Conservation (phyloP, 2,797 vertebrate genomes). For the Hoplostethus mediterraneus region DNA sequence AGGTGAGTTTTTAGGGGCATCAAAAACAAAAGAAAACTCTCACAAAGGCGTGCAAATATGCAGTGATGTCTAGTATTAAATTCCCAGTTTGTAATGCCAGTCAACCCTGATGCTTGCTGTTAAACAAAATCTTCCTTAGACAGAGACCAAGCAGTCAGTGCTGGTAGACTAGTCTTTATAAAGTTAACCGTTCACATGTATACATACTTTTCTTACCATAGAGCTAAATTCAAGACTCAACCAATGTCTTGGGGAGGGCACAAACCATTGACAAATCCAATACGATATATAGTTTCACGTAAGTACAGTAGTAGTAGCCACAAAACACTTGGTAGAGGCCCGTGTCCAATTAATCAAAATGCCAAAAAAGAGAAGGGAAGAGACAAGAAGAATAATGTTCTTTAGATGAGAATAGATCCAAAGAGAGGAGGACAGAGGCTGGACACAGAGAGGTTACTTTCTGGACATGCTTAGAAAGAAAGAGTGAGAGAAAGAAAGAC, state of each 20-base stretch:
- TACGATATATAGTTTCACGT: slow-evolving; percentile 30
- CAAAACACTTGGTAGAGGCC: slow-evolving; percentile 49
- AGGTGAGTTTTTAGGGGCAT: slow-evolving; percentile 83
- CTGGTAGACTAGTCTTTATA: background rate
- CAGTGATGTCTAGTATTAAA: slow-evolving; percentile 77
- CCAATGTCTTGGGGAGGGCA: background rate
- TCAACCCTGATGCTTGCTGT: slow-evolving; percentile 18
- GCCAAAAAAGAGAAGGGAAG: slow-evolving; percentile 58
- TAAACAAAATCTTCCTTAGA: slow-evolving; percentile 9
- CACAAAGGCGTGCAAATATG: slow-evolving; percentile 88
- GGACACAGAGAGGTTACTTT: slow-evolving; percentile 60
- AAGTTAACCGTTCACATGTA: background rate
- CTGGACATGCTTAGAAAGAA: slow-evolving; percentile 72
- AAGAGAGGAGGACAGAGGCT: slow-evolving; percentile 48
- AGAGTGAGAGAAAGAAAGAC: slow-evolving; percentile 31
- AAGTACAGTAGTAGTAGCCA: slow-evolving; percentile 47
- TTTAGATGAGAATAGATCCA: slow-evolving; percentile 63
- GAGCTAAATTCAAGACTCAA: background rate
- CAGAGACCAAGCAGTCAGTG: background rate
- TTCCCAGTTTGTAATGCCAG: slow-evolving; percentile 6
- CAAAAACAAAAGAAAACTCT: slow-evolving; percentile 66
- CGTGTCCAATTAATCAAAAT: slow-evolving; percentile 75
- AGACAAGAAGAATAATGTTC: slow-evolving; percentile 46
- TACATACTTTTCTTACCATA: background rate
- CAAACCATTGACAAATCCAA: slow-evolving; percentile 53